A percentile compares a stretch with the other conserved stretches of the same genome.
phyloP scores from a whole-genome alignment of 2,797 vertebrate genomes.

The Sphenopsis melanotis region DNA sequence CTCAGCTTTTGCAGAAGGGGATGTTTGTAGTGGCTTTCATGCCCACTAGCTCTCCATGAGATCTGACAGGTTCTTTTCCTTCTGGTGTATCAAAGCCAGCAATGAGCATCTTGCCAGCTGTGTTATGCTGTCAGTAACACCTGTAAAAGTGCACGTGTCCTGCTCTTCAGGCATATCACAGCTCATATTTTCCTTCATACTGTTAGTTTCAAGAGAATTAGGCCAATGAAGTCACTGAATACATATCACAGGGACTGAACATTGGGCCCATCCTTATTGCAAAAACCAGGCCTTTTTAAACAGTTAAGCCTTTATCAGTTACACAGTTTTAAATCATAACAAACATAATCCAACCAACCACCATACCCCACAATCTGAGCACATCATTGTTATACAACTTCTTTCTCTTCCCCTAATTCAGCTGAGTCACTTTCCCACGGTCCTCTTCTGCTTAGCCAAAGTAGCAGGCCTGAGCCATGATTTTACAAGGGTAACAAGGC shows the following conservation, averaged over 20 bases:
- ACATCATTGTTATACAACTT: rapidly evolving
- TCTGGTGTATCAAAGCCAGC: rapidly evolving
- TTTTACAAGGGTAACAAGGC: neutral
- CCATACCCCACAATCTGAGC: neutral
- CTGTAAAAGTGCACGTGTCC: neutral
- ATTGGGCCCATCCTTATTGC: neutral
- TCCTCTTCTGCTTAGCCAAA: neutral
- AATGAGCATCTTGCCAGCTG: neutral
- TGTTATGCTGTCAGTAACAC: neutral
- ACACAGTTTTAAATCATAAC: neutral
- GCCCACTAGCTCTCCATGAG: neutral
- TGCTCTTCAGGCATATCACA: neutral
- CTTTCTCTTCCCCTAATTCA: neutral
- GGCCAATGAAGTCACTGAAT: neutral
- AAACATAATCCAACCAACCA: neutral
- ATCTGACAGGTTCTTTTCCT: neutral
- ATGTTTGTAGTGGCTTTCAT: neutral
- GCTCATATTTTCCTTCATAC: neutral
- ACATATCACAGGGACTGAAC: rapidly evolving
- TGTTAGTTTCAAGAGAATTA: neutral
- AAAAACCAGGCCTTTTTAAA: neutral
- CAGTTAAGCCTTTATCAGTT: neutral
- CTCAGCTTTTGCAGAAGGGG: neutral
- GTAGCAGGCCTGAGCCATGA: neutral
- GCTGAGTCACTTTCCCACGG: neutral